These are phyloP conservation scores for Patella ulyssiponensis DNA, from an alignment of 2,888 invertebrate species.

Conservation along the genomic window DNA sequence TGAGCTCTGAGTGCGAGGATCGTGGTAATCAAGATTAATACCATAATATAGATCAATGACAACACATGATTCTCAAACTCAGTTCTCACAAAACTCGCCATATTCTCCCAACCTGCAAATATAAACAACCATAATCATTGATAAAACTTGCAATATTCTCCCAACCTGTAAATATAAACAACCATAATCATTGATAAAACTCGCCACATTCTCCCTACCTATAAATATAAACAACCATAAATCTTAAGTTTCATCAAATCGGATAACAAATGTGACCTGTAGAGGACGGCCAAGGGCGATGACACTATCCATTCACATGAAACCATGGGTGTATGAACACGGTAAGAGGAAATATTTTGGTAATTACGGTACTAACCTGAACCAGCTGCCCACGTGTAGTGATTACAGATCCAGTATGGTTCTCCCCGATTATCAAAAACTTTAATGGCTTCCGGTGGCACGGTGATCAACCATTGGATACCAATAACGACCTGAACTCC, in stretches of 20 bases:
- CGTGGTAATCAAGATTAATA: conserved; percentile 87
- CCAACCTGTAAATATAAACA: conserved; percentile 30
- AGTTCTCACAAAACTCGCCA: conserved; percentile 57
- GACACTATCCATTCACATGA: too few relatives aligned
- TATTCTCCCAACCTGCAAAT: conserved; percentile 42
- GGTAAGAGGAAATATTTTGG: too few relatives aligned
- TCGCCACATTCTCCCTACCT: conserved; percentile 48
- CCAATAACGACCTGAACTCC: conserved; percentile 78
- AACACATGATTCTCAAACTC: conserved; percentile 77
- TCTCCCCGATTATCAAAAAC: conserved; percentile 51
- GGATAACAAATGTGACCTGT: too few relatives aligned
- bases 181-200: conserved; percentile 40
- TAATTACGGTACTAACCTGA: conserved; percentile 9
- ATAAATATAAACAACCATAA: too few relatives aligned
- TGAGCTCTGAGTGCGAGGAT: conserved; percentile 83
- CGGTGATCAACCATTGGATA: conserved; percentile 71
- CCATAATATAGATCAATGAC: conserved; percentile 86
- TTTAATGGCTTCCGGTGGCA: conserved; percentile 67
- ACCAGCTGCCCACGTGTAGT: conserved; percentile 59
- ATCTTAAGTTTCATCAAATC: too few relatives aligned
- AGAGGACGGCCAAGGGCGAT: too few relatives aligned
- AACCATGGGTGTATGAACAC: too few relatives aligned
- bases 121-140: too few relatives aligned
- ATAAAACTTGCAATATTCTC: conserved; percentile 54
- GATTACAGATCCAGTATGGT: conserved; percentile 68